Percentiles rank a stretch among this genome's conserved stretches.
Conservation (phyloP, 2,888 invertebrate species). For the Conistra vaccinii region DNA sequence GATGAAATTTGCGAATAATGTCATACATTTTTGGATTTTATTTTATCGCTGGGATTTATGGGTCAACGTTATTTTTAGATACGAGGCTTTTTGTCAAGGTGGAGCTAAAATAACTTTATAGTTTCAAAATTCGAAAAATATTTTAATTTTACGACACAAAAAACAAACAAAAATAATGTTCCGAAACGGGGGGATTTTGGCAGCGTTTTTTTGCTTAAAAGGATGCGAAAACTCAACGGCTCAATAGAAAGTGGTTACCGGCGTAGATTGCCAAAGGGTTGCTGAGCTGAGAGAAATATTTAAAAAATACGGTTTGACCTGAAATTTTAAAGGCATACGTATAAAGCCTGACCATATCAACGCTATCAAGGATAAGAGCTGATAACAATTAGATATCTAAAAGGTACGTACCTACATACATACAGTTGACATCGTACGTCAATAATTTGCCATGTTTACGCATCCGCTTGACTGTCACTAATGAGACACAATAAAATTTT, state of each 20-base stretch:
- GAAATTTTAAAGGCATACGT: slow-evolving; percentile 3
- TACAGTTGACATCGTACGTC: too few species aligned
- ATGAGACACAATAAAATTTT: too few species aligned
- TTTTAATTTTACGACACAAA: too few species aligned
- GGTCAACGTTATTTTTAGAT: slow-evolving; percentile 20
- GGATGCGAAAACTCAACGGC: not conserved
- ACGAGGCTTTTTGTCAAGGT: slow-evolving; percentile 12
- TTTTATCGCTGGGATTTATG: slow-evolving; percentile 21
- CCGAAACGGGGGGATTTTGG: not conserved
- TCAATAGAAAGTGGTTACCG: not conserved
- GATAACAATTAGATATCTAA: not conserved
- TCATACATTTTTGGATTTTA: slow-evolving; percentile 43
- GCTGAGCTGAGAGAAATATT: not conserved
- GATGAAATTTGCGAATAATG: slow-evolving; percentile 63
- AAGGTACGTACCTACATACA: not conserved
- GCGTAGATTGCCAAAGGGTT: not conserved
- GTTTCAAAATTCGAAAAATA: not conserved
- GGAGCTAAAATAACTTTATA: not conserved
- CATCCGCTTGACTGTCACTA: too few species aligned
- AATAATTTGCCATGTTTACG: not conserved
- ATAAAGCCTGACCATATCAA: not conserved
- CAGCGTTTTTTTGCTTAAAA: not conserved
- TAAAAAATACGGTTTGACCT: not conserved
- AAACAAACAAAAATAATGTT: not conserved
- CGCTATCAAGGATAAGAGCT: not conserved